These are phyloP conservation scores for Chloebia gouldiae DNA, from an alignment of 2,113 vertebrate genomes.

Conservation along the genomic window DNA sequence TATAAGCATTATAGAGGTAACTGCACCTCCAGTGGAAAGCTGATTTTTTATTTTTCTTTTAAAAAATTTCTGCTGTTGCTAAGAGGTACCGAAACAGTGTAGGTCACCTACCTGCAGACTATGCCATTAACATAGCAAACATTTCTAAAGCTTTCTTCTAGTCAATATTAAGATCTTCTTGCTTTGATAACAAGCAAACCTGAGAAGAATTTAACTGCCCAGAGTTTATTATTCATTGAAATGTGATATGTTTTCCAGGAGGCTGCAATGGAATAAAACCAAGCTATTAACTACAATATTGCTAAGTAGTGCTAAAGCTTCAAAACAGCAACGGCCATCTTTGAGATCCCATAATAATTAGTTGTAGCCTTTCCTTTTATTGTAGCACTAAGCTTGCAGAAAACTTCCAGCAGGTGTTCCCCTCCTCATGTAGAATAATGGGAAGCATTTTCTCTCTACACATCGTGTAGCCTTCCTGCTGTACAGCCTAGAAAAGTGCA, in stretches of 20 bases:
- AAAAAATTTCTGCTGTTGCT: not conserved
- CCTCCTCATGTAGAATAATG: not conserved
- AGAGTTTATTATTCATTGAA: not conserved
- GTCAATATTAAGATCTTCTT: not conserved
- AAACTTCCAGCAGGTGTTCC: slow-evolving; percentile 13
- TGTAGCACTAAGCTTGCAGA: not conserved
- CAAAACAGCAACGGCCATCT: slow-evolving; percentile 3
- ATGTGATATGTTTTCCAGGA: not conserved
- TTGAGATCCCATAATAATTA: slow-evolving; percentile 8
- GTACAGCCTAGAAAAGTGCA: not conserved
- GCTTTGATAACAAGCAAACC: not conserved
- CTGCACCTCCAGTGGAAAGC: not conserved
- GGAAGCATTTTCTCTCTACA: not conserved
- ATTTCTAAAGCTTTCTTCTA: not conserved
- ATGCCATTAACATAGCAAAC: not conserved
- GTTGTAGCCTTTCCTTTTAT: not conserved
- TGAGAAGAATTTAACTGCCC: not conserved
- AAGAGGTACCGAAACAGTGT: not conserved
- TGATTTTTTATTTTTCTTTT: not conserved
- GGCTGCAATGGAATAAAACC: not conserved
- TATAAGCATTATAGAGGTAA: not conserved
- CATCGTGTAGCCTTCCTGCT: not conserved
- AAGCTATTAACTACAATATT: not conserved
- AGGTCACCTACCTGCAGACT: not conserved
- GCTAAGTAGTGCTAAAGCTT: not conserved